Base-by-base conservation (phyloP, 2,797 vertebrate species). In the Cottoperca gobio region DNA sequence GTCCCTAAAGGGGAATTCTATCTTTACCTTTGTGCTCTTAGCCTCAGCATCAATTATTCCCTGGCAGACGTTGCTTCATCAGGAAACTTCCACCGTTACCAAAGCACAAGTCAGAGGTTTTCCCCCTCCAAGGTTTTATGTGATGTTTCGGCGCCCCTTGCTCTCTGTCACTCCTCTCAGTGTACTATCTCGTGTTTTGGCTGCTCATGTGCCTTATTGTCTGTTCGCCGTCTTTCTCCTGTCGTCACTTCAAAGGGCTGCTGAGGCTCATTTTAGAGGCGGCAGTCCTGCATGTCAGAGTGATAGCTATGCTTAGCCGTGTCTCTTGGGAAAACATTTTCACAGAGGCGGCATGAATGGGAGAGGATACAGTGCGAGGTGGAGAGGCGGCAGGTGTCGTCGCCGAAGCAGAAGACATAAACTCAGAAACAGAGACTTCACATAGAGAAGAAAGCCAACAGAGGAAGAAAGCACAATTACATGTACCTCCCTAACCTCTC, bases 211-310 rank as follows among this genome's bases (percentile, higher is more conserved):
- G 52, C 46, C 50, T 83, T 26, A 37, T 63, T 82, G 76, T 84
- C 57, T 82, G 75, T 69, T 81, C 54, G 10, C 63, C 2, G 16
- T 76, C 78, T 65, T 73, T 63, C 70, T 72, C 69, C 73, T 57
- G 79, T 81, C 71, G 50, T 67, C 77, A 67, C 89, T 85, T 90
- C 88, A 88, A 89, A 91, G 83, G 82, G 59, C 84, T 61, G 78
- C 81, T 89, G 88, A 89, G 86, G 79, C 79, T 88, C 71, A 55
- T 78, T 88, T 83, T 83, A 60, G 81, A 86, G 77, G 72, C 57
- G 8, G 55, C 74, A 12, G 86, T 71, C 79, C 73, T 54, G 50
- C 66, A 9, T 73, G 85, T 86, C 73, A 73, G 54, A 87, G 50
- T 85, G 88, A 88, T 81, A 85, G 84, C 59, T 72, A 42, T 12